Evolutionary conservation across 2,797 vertebrate genomes (phyloP).

Genomic region (Rhinogobio ventralis): DNA sequence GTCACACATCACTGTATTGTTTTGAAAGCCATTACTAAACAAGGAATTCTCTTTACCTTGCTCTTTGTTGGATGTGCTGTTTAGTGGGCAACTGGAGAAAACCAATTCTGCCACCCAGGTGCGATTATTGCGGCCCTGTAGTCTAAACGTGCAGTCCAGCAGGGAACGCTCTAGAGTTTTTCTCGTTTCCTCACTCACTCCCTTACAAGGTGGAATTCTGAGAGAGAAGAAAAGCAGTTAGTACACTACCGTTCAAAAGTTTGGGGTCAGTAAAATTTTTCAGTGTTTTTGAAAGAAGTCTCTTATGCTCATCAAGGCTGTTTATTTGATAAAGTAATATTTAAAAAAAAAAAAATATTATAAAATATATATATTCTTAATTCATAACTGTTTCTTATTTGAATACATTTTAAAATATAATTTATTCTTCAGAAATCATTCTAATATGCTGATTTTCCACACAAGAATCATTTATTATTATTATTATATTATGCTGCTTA

Average conservation of each 20-base stretch:
- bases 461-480: not conserved
- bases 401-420: not conserved
- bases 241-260: too few relatives aligned
- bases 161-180: conserved; percentile 92
- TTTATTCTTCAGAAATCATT: not conserved
- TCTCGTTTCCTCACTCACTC: conserved; percentile 91
- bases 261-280: too few relatives aligned
- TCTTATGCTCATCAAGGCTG: too few relatives aligned
- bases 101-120: conserved; percentile 98
- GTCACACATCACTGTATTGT: not conserved
- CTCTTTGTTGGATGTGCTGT: conserved; percentile 92
- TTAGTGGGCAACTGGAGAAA: conserved; percentile 95
- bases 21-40: not conserved
- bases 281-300: not conserved
- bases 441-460: not conserved
- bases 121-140: conserved; percentile 98
- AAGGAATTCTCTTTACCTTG: conserved; percentile 80
- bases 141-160: conserved; percentile 95
- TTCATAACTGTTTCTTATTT: too few relatives aligned
- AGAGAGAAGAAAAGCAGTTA: conserved; percentile 21
- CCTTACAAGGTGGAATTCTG: conserved; percentile 94
- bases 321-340: not conserved
- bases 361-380: not conserved
- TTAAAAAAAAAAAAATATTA: too few relatives aligned
- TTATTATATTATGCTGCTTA: not conserved